phyloP scores from a whole-genome alignment of 2,113 vertebrate genomes.

The Scalopus aquaticus region DNA sequence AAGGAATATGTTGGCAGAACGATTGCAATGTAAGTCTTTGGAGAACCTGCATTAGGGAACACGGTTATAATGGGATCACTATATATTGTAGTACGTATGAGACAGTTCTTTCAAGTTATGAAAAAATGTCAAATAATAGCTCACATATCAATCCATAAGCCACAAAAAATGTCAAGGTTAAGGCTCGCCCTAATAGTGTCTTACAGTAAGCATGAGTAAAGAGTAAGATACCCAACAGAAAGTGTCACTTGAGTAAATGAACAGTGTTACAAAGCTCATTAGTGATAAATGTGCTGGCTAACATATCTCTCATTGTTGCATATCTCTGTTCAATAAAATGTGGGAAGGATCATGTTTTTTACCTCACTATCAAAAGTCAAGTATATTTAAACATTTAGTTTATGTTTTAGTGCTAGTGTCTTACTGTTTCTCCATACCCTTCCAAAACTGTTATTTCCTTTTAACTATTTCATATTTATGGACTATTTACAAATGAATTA shows the following conservation, averaged over 20 bases:
- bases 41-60: constrained; percentile 53
- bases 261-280: neutral
- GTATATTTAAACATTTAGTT: neutral
- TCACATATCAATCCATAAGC: neutral
- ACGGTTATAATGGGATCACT: constrained; percentile 73
- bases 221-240: neutral
- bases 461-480: neutral
- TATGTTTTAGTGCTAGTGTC: neutral
- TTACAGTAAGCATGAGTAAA: neutral
- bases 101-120: constrained; percentile 57
- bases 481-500: neutral
- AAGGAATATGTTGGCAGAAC: constrained; percentile 67
- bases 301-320: neutral
- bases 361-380: neutral
- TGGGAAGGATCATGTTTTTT: neutral
- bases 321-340: neutral
- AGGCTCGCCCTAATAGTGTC: neutral
- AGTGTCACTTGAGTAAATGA: neutral
- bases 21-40: constrained; percentile 68
- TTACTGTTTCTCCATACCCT: neutral
- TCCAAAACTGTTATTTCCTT: neutral
- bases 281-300: neutral
- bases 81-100: constrained; percentile 27
- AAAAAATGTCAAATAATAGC: neutral
- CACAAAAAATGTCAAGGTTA: neutral